These are phyloP conservation scores for Dermatophagoides farinae DNA, from an alignment of 1,140 invertebrate genomes.

Conservation along the genomic window DNA sequence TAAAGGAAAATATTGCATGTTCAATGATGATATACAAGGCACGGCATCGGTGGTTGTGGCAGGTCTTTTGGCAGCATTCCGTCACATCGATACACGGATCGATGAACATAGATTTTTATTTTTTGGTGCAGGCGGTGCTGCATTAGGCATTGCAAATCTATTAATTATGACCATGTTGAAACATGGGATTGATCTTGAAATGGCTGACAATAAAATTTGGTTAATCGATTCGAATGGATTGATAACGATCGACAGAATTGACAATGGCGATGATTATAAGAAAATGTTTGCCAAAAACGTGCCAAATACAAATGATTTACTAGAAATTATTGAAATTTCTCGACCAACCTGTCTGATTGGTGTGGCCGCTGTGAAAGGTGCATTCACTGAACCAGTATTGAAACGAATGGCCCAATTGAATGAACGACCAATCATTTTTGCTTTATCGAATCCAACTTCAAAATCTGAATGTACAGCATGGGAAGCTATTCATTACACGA, in stretches of 20 bases:
- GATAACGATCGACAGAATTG: constrained; percentile 16
- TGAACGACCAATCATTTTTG: constrained; percentile 73
- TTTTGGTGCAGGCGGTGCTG: constrained; percentile 69
- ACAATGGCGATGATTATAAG: constrained; percentile 34
- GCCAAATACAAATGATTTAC: constrained; percentile 47
- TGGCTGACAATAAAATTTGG: constrained; percentile 63
- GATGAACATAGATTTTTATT: constrained; percentile 60
- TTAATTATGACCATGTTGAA: constrained; percentile 59
- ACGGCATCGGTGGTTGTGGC: constrained; percentile 80
- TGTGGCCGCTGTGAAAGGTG: constrained; percentile 63
- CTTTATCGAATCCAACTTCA: constrained; percentile 85
- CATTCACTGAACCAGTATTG: constrained; percentile 67
- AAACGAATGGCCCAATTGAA: constrained; percentile 65
- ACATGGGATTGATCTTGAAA: constrained; percentile 50
- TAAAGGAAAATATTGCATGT: constrained; percentile 65
- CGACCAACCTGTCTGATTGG: constrained; percentile 69
- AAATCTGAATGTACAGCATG: constrained; percentile 92
- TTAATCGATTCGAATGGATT: constrained; percentile 32
- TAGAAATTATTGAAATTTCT: constrained; percentile 52
- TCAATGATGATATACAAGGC: constrained; percentile 87
- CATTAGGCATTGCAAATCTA: constrained; percentile 68
- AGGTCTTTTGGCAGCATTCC: constrained; percentile 57
- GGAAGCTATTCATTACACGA: constrained; percentile 61
- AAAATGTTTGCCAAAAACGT: constrained; percentile 60
- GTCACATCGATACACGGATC: constrained; percentile 52